Base-by-base conservation (phyloP, 2,888 invertebrate species). In the Drosophila eohydei region DNA sequence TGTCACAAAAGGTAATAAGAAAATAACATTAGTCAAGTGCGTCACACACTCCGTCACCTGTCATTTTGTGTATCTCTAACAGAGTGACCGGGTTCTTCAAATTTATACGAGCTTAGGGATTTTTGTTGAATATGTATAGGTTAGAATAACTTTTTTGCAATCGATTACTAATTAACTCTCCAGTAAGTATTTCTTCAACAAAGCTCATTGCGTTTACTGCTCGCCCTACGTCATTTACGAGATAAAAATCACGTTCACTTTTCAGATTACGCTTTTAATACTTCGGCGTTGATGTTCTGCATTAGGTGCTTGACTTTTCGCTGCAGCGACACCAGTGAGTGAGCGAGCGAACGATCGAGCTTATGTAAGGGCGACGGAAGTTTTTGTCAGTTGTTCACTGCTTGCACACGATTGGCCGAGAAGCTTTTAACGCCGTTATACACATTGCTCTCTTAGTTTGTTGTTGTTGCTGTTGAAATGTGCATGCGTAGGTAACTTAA, bases 1-100 rank as follows among this genome's bases (percentile, higher is more conserved):
- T 65, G 79, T 68, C 78, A 74, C 71, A 80, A 58, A 74, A 81
- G 70, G 72, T 80, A 79, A 77, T 86, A 86, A 76, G 63, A 83
- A 81, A 78, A 78, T 71, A 78, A 87, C 67, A 78, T 80, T 66
- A 50, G 63, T 64, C 57, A 68, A 74, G 80, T 73, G 83, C 70
- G 67, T 68, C 67, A 54, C 43, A 59, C 74, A 64, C 59, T 67
- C 46, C 36, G 34, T 56, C 80, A 84, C 69, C 83, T 84, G 83
- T 41, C 77, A 64, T 40, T 56, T 14, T 14, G 5, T 30, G 21
- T 11, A 9, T 4, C 9, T 40, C 11, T 30, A 14, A 41, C 57
- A 76, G 65, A 72, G 63, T 66, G 77, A 62, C 63, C 73, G 66
- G 34, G 8, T 0, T 43, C 11, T 9, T 5, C 12, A n/a, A 54